Conservation (phyloP, 2,113 vertebrate genomes). For the Actenoides hombroni region DNA sequence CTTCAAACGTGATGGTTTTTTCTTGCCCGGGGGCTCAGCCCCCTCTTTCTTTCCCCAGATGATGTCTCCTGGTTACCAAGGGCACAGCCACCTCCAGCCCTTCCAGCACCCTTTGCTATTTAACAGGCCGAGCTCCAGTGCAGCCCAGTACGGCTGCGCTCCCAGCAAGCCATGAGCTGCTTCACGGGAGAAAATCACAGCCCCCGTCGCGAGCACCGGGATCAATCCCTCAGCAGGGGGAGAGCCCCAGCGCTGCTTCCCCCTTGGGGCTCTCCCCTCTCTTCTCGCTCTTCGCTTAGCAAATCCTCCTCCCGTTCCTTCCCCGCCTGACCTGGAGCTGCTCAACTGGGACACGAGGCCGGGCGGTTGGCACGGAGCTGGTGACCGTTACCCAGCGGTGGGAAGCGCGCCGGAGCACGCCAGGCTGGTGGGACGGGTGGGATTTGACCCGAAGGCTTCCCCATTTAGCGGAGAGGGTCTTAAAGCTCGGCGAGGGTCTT, state of each 20-base stretch:
- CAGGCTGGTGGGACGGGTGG: no score
- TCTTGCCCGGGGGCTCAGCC: background rate
- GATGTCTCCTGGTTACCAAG: background rate
- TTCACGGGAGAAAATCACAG: background rate
- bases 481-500: background rate
- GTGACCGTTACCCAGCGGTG: no score
- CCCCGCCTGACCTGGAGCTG: background rate
- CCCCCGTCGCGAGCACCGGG: background rate
- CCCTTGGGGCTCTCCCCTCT: background rate
- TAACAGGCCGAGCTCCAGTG: background rate
- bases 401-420: no score
- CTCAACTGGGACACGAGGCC: background rate
- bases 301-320: background rate
- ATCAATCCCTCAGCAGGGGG: background rate
- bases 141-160: background rate
- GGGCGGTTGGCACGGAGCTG: background rate
- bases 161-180: background rate
- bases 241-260: background rate
- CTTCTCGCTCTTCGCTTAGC: no score
- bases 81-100: background rate
- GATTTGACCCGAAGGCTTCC: background rate
- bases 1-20: background rate
- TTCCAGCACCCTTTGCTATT: slow-evolving; percentile 24
- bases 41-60: background rate
- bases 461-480: background rate